These are phyloP conservation scores for Erpobdella octoculata DNA, from an alignment of 2,888 invertebrate species.

Conservation along the genomic window DNA sequence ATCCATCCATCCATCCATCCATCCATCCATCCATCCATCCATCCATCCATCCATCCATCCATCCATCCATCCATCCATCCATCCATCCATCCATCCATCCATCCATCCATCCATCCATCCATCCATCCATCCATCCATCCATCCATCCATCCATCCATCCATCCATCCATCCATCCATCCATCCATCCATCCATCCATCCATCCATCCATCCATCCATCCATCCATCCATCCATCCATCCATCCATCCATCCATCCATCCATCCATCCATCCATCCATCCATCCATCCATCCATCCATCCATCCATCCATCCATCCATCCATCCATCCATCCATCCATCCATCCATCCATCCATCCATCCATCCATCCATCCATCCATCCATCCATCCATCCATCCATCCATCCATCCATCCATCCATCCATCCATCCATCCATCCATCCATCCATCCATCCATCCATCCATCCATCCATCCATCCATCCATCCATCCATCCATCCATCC, in stretches of 20 bases:
- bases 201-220: constrained; percentile 1
- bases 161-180: constrained; percentile 1
- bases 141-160: constrained; percentile 1
- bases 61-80: constrained; percentile 1
- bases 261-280: constrained; percentile 1
- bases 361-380: constrained; percentile 1
- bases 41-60: no score
- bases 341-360: constrained; percentile 1
- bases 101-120: constrained; percentile 1
- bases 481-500: constrained; percentile 1
- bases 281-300: constrained; percentile 1
- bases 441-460: constrained; percentile 1
- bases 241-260: constrained; percentile 1
- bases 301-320: not conserved
- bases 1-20: no score
- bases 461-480: constrained; percentile 1
- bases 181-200: constrained; percentile 1
- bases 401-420: constrained; percentile 1
- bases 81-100: constrained; percentile 1
- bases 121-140: constrained; percentile 1
- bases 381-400: constrained; percentile 1
- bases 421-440: constrained; percentile 1
- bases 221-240: not conserved
- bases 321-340: constrained; percentile 1
- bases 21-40: no score